Base-by-base conservation (phyloP, 2,888 invertebrate genomes). In the Tortricodes alternella region DNA sequence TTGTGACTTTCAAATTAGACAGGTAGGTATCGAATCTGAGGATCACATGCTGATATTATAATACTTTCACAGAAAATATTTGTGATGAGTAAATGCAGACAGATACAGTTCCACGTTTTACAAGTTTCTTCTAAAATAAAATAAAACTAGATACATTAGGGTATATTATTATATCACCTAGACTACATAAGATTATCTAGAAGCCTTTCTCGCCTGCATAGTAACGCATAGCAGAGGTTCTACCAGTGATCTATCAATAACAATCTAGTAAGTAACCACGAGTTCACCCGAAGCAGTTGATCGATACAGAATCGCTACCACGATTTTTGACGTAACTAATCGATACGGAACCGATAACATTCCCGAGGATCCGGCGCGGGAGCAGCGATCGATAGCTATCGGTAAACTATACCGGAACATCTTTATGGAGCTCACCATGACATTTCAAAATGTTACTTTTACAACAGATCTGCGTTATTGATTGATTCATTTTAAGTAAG, bases 1-100 rank as follows among this genome's bases (percentile, higher is more conserved):
- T 83, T 80, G 80, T 83, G 81, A 80, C 77, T 70, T 61, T 66
- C 67, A 59, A 80, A 71, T 78, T 63, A 80, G 78, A 79, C n/a
- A n/a, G n/a, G n/a, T n/a, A n/a, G n/a, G n/a, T 78, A 83, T 79
- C 76, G 67, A 70, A 55, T 49, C 66, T 67, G 72, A 68, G 66
- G 76, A 73, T 70, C 71, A 71, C 65, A 65, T 66, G 65, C 65
- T 63, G n/a, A n/a, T n/a, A n/a, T n/a, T n/a, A n/a, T n/a, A n/a
- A n/a, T n/a, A n/a, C n/a, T n/a, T n/a, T n/a, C n/a, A n/a, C n/a
- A n/a, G n/a, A n/a, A n/a, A n/a, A n/a, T n/a, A n/a, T n/a, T n/a
- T n/a, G n/a, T n/a, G n/a, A n/a, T n/a, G n/a, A n/a, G n/a, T n/a
- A n/a, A n/a, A n/a, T n/a, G n/a, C n/a, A n/a, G n/a, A n/a, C n/a